Base-by-base conservation (phyloP, 2,113 vertebrate species). In the Ctenodactylus gundi region DNA sequence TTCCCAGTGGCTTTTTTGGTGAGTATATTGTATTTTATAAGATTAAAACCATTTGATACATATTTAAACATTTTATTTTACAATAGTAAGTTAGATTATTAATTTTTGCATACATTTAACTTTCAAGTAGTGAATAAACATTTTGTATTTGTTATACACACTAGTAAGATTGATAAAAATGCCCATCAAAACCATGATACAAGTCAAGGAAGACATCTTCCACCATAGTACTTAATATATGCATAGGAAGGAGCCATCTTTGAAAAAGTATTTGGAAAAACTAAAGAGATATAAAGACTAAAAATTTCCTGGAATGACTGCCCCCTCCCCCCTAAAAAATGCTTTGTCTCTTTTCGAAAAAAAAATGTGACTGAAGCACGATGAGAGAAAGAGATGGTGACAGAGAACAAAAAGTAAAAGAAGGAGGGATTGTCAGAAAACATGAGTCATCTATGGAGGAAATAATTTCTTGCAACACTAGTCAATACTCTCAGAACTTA, bases 371-470 rank as follows among this genome's bases (percentile, higher is more conserved):
- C 3, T 88, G 83, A 62, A 67, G 36, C 25, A 88, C 2, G 44
- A 51, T 55, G 44, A 76, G 7, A 49, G 21, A 80, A 64, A 77
- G 7, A 20, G 18, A 44, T 18, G 39, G 18, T 44, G 3, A 53
- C 20, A 27, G 8, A 65, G 49, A 78, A 31, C 34, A 23, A 34
- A 39, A 85, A 49, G 5, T 12, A 57, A 18, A 67, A 14, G 10
- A 27, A 0, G 18, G 15, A 14, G n/a, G 17, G 46, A 67, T 25
- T 25, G 2, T 5, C 11, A 36, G 6, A 11, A 4, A 78, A 5
- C 27, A 49, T 20, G 41, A n/a, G 15, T 3, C 27, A 21, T 39
- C 36, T 3, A 64, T 31, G 13, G 12, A 13, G 6, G 31, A 1
- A 70, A 57, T n/a, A 4, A 46, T n/a, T 67, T 82, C 60, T 23